Conservation (phyloP, 2,888 invertebrate species). For the Scaptomyza flava region DNA sequence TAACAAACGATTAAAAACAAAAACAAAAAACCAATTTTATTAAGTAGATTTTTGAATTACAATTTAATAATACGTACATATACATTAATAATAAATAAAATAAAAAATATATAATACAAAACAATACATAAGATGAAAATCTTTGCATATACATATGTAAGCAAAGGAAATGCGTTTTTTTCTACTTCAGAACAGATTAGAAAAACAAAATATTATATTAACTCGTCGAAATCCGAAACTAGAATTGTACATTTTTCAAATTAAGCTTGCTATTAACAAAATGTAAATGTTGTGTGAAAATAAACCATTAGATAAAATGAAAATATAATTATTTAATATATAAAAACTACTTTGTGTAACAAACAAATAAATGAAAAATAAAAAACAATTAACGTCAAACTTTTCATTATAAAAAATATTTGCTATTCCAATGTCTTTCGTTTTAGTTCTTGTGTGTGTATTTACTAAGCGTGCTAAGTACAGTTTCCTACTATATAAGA, state of each 20-base stretch:
- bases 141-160: neutral
- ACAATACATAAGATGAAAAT: constrained; percentile 14
- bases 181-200: constrained; percentile 37
- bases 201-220: constrained; percentile 9
- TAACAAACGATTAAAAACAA: constrained; percentile 42
- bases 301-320: constrained; percentile 28
- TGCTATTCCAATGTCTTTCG: constrained; percentile 13
- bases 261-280: constrained; percentile 53
- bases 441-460: constrained; percentile 49
- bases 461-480: constrained; percentile 20
- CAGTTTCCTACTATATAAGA: constrained; percentile 29
- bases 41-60: constrained; percentile 81
- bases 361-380: constrained; percentile 9
- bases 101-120: constrained; percentile 18
- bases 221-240: constrained; percentile 39
- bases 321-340: constrained; percentile 3
- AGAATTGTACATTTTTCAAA: constrained; percentile 61
- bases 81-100: constrained; percentile 19
- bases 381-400: constrained; percentile 25
- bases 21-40: constrained; percentile 63
- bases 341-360: constrained; percentile 23
- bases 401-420: constrained; percentile 24
- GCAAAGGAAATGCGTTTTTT: constrained; percentile 51
- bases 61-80: constrained; percentile 57
- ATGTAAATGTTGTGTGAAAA: constrained; percentile 64